Percentiles rank a stretch among this genome's conserved stretches.
These are phyloP conservation scores for Nesogale talazaci DNA, from an alignment of 2,113 vertebrate genomes.

Conservation along the genomic window DNA sequence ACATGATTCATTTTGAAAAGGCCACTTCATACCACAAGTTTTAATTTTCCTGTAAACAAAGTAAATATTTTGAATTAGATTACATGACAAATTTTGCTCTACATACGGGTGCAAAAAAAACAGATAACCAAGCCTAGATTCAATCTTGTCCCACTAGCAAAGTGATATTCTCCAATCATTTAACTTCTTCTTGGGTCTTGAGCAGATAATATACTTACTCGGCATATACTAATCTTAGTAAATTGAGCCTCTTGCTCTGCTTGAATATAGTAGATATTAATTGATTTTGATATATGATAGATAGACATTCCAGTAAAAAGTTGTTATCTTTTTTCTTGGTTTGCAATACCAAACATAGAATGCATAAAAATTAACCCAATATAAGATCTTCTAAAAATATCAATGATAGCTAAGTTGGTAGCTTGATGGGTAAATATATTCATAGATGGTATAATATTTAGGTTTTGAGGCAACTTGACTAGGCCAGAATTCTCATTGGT, in stretches of 20 bases:
- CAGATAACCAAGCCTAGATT: neutral
- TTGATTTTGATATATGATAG: conserved; percentile 40
- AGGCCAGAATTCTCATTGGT: too few species aligned
- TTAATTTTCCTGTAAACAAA: neutral
- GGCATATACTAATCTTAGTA: too few species aligned
- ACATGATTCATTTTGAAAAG: neutral
- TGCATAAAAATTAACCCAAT: too few species aligned
- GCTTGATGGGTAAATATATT: too few species aligned
- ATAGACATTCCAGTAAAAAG: neutral
- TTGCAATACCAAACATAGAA: too few species aligned
- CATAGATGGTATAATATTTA: too few species aligned
- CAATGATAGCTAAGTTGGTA: too few species aligned
- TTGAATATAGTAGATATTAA: neutral
- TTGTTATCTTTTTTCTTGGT: too few species aligned
- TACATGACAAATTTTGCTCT: neutral
- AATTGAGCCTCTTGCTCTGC: neutral
- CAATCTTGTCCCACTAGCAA: neutral
- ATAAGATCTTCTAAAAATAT: too few species aligned
- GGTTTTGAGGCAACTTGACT: too few species aligned
- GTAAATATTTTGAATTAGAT: neutral
- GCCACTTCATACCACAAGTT: neutral
- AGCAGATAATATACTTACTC: neutral
- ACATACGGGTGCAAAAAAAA: neutral
- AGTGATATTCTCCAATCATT: neutral
- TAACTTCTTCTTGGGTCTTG: neutral